phyloP scores from a whole-genome alignment of 2,113 vertebrate genomes.

The Laticauda colubrina region DNA sequence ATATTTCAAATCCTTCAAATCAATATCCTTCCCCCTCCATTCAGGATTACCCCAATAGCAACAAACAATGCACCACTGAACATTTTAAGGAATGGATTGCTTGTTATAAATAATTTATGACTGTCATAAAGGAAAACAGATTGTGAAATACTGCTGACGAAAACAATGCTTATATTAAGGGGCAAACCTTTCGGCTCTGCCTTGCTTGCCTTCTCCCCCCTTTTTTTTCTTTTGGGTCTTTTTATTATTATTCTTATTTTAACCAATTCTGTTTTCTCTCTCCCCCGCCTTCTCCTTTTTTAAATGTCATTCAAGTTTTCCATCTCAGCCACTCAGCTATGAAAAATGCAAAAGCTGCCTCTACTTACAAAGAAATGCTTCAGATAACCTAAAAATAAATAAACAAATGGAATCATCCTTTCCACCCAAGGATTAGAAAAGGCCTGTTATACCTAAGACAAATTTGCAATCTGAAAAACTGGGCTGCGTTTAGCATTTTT shows the following conservation, averaged over 20 bases:
- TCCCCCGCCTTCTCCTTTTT: not conserved
- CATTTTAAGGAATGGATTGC: slow-evolving; percentile 59
- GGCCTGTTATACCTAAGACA: not conserved
- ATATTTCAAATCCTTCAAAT: slow-evolving; percentile 78
- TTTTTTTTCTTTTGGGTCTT: not conserved
- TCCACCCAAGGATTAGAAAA: slow-evolving; percentile 19
- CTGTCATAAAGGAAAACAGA: slow-evolving; percentile 57
- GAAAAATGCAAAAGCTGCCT: slow-evolving; percentile 35
- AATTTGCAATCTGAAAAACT: slow-evolving; percentile 32
- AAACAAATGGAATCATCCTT: not conserved
- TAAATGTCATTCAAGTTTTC: slow-evolving; percentile 48
- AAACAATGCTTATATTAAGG: slow-evolving; percentile 55
- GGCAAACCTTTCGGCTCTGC: slow-evolving; percentile 41
- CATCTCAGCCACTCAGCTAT: slow-evolving; percentile 9
- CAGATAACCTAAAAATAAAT: slow-evolving; percentile 39
- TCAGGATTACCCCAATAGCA: slow-evolving; percentile 45
- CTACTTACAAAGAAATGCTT: slow-evolving; percentile 31
- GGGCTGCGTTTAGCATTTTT: slow-evolving; percentile 17
- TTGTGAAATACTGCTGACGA: slow-evolving; percentile 60
- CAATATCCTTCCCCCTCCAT: slow-evolving; percentile 62
- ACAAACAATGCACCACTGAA: slow-evolving; percentile 57
- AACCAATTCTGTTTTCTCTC: slow-evolving; percentile 39
- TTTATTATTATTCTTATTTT: not conserved
- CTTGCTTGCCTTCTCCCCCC: slow-evolving; percentile 43
- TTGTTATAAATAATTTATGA: slow-evolving; percentile 63